Evolutionary conservation across 2,888 invertebrate genomes (phyloP).

Genomic region (Priocnemis perturbator): DNA sequence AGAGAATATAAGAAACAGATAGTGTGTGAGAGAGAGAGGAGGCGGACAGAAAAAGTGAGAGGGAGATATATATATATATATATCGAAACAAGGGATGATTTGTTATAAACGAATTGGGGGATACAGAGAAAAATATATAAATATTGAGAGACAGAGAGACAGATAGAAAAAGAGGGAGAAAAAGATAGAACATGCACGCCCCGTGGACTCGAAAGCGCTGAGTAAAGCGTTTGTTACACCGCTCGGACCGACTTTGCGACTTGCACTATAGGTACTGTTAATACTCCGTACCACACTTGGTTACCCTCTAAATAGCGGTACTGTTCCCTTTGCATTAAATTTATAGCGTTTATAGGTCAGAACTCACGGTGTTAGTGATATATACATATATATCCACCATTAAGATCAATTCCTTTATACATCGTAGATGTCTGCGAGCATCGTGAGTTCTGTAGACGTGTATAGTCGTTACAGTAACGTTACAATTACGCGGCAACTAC

Average conservation of each 20-base stretch:
- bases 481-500: background rate
- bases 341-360: slow-evolving; percentile 11
- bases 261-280: background rate
- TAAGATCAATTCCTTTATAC: no score
- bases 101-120: slow-evolving; percentile 6
- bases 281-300: slow-evolving; percentile 43
- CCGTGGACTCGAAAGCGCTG: slow-evolving; percentile 61
- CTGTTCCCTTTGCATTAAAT: slow-evolving; percentile 19
- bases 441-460: slow-evolving; percentile 1
- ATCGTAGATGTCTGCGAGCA: background rate
- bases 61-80: slow-evolving; percentile 11
- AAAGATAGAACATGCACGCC: slow-evolving; percentile 53
- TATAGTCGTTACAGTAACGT: background rate
- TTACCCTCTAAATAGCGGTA: slow-evolving; percentile 42
- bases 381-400: no score
- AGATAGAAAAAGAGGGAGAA: slow-evolving; percentile 24
- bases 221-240: slow-evolving; percentile 62
- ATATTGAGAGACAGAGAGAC: slow-evolving; percentile 13
- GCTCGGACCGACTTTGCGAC: slow-evolving; percentile 47
- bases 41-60: slow-evolving; percentile 23
- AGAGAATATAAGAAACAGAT: background rate
- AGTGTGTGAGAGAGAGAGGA: slow-evolving; percentile 6
- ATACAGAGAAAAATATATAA: slow-evolving; percentile 18
- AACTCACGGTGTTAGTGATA: slow-evolving; percentile 12
- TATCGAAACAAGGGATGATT: background rate